Evolutionary conservation across 2,113 vertebrate species (phyloP), one percentile per base, ranked within the genome.

Genomic region (Pterocles gutturalis): DNA sequence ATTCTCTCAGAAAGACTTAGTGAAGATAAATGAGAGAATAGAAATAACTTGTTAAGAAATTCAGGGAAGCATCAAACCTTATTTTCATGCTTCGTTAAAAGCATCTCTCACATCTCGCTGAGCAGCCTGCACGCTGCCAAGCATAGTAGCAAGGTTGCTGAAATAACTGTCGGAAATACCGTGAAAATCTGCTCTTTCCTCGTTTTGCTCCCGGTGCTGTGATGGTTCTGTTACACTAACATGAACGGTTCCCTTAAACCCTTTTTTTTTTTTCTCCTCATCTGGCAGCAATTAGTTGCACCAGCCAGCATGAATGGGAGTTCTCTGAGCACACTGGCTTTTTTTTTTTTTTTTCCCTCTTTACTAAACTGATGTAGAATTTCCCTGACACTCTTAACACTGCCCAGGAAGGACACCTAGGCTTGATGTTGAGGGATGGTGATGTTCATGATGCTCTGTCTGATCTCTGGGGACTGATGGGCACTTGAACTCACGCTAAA

Each of bases 61-160:
- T 69, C 11, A 31, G 19, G 53, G 65, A 71, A 82, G 33, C 31
- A 71, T 84, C 83, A 82, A 61, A 34, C 73, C 18, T 70, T 82
- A 36, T 71, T 94, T 88, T 93, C 14, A 4, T 53, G 61, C 17
- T 83, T 25, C 26, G 72, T 75, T 79, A 61, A 87, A 87, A 91
- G 48, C 80, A 84, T 87, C 57, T 86, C 78, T 96, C 10, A 0
- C 60, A 67, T 93, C 34, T 87, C 90, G 36, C 55, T 64, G 90
- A 95, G 86, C 83, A 95, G 65, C 53, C 53, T 90, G 95, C 77
- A 65, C 0, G 0, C 24, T 93, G 51, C 90, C 57, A 81, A 89
- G 53, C 61, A 16, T 82, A 91, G 90, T 86, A 91, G 88, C 88
- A 93, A 73, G 70, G 64, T 49, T 91, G 38, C 75, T 88, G 81